A percentile compares a stretch with the other conserved stretches of the same genome.
These are phyloP conservation scores for Glyphotaelius pellucidus DNA, from an alignment of 2,888 invertebrate species.

Conservation along the genomic window DNA sequence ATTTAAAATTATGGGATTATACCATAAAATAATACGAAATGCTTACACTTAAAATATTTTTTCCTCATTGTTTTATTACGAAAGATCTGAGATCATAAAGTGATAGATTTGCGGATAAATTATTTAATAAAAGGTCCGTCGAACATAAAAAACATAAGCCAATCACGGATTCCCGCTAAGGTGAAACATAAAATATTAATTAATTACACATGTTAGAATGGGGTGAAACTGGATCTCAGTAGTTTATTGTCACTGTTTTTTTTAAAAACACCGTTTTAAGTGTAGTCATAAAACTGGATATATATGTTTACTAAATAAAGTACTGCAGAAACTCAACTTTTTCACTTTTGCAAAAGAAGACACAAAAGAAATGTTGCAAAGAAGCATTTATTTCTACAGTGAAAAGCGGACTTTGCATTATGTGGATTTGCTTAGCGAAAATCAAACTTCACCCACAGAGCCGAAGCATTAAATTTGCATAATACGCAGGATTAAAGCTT, in stretches of 20 bases:
- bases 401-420: background rate
- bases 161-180: background rate
- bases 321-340: too few relatives aligned
- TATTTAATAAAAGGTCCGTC: background rate
- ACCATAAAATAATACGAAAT: too few relatives aligned
- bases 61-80: background rate
- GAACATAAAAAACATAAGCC: background rate
- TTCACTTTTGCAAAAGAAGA: too few relatives aligned
- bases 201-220: background rate
- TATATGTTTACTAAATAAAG: background rate
- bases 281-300: background rate
- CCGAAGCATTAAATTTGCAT: background rate
- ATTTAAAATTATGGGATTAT: too few relatives aligned
- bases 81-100: background rate
- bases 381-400: background rate
- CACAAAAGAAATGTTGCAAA: background rate
- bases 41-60: background rate
- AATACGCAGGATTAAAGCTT: conserved; percentile 2
- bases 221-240: background rate
- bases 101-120: background rate
- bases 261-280: background rate
- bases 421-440: background rate
- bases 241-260: background rate
- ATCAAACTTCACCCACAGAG: background rate
- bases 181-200: background rate